phyloP scores from a whole-genome alignment of 2,888 invertebrate species.

The Cancer borealis region DNA sequence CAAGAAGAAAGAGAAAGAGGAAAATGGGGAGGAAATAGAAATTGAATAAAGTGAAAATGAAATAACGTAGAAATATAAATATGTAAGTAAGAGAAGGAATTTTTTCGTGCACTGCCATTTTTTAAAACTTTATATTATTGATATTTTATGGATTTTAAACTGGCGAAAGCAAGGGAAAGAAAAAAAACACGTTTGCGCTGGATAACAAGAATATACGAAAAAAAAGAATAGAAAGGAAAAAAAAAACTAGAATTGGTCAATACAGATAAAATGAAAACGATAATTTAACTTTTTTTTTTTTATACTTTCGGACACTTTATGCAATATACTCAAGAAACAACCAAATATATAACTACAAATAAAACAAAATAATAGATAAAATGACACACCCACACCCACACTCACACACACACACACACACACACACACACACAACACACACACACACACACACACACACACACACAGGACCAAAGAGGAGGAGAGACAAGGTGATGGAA shows the following conservation, averaged over 20 bases:
- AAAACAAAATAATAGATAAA: too few relatives aligned
- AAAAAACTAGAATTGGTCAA: neutral
- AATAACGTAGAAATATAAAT: neutral
- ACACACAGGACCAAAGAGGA: neutral
- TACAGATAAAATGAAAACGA: too few relatives aligned
- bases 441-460: neutral
- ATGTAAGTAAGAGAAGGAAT: neutral
- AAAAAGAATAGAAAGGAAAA: neutral
- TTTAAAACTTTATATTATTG: neutral
- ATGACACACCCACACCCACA: neutral
- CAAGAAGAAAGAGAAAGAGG: constrained; percentile 1
- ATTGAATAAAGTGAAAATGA: constrained; percentile 4
- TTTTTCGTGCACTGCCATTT: neutral
- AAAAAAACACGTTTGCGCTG: neutral
- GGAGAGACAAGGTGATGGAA: constrained; percentile 7
- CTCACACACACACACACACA: neutral
- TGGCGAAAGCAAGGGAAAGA: neutral
- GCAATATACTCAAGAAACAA: too few relatives aligned
- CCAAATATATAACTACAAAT: too few relatives aligned
- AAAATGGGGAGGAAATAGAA: neutral
- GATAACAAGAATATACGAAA: neutral
- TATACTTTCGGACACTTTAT: too few relatives aligned
- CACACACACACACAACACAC: constrained; percentile 6
- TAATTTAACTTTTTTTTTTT: too few relatives aligned
- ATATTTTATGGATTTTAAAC: neutral